Conservation (phyloP, 2,797 vertebrate species). For the Furcifer pardalis region DNA sequence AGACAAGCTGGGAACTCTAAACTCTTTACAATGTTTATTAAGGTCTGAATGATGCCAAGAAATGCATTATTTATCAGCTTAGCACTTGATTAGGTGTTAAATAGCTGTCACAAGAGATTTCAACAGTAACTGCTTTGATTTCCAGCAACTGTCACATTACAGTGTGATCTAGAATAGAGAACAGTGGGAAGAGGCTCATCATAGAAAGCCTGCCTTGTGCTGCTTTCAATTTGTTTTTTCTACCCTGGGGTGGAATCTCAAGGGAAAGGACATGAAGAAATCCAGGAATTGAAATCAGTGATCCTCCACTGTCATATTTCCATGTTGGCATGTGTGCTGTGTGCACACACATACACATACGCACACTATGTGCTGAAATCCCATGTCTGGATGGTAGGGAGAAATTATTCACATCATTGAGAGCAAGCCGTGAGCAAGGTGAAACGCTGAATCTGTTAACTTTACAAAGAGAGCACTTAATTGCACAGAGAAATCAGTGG, state of each 20-base stretch:
- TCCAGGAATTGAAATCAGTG: not conserved
- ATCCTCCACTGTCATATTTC: not conserved
- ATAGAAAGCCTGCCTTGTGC: not conserved
- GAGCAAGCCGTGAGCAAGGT: not conserved
- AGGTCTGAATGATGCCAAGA: conserved; percentile 54
- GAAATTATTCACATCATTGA: not conserved
- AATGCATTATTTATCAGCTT: conserved; percentile 59
- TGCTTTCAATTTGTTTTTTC: not conserved
- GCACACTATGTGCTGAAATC: no score
- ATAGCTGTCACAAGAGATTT: conserved; percentile 57
- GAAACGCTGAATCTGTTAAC: not conserved
- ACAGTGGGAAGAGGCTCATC: not conserved
- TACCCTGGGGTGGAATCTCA: not conserved
- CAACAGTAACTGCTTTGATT: conserved; percentile 49
- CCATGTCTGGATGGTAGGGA: not conserved
- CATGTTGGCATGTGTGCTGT: not conserved
- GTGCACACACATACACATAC: no score
- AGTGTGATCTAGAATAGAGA: not conserved
- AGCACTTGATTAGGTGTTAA: conserved; percentile 54
- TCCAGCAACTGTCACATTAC: conserved; percentile 20
- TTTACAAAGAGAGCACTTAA: not conserved
- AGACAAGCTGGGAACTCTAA: conserved; percentile 51
- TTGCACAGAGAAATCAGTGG: not conserved
- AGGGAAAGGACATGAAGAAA: not conserved
- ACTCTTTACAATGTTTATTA: conserved; percentile 54